A percentile compares a stretch with the other conserved stretches of the same genome.
Conservation (phyloP, 2,888 invertebrate genomes). For the Hirtodrosophila cameraria region DNA sequence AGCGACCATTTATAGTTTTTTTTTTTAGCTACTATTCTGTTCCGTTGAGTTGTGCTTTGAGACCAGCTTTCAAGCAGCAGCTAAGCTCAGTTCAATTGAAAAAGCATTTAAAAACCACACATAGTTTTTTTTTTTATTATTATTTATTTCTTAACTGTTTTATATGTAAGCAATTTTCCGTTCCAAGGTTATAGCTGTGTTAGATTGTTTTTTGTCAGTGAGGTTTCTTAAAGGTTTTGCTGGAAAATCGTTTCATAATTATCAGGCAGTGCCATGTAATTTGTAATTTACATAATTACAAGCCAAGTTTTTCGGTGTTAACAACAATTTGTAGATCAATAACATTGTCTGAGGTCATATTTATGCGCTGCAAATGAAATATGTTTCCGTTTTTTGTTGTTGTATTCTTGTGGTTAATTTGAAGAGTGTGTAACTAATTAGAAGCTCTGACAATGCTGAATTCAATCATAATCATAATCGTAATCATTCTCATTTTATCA, state of each 20-base stretch:
- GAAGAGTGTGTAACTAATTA: conserved; percentile 51
- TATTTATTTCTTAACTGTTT: conserved; percentile 22
- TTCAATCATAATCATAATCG: conserved; percentile 21
- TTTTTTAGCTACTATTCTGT: conserved; percentile 27
- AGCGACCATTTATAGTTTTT: conserved; percentile 38
- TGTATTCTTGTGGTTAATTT: conserved; percentile 3
- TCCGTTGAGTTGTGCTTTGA: conserved; percentile 16
- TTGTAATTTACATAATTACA: conserved; percentile 76
- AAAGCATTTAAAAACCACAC: conserved; percentile 31
- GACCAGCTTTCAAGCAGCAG: conserved; percentile 29
- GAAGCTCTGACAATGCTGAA: conserved; percentile 23
- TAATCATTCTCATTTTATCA: background rate
- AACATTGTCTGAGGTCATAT: conserved; percentile 72
- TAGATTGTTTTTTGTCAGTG: conserved; percentile 68
- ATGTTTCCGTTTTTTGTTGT: conserved; percentile 53
- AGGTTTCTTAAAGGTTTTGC: conserved; percentile 64
- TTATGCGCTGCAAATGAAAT: conserved; percentile 2
- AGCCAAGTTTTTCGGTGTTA: conserved; percentile 36
- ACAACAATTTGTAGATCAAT: conserved; percentile 60
- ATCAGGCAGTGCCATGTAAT: conserved; percentile 71
- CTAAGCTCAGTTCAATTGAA: conserved; percentile 44
- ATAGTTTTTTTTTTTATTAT: conserved; percentile 10
- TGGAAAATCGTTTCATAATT: conserved; percentile 79
- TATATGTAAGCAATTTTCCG: conserved; percentile 57
- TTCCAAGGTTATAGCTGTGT: conserved; percentile 58